A percentile compares a stretch with the other conserved stretches of the same genome.
phyloP scores from a whole-genome alignment of 1,140 invertebrate species.

The Aphis craccivora region DNA sequence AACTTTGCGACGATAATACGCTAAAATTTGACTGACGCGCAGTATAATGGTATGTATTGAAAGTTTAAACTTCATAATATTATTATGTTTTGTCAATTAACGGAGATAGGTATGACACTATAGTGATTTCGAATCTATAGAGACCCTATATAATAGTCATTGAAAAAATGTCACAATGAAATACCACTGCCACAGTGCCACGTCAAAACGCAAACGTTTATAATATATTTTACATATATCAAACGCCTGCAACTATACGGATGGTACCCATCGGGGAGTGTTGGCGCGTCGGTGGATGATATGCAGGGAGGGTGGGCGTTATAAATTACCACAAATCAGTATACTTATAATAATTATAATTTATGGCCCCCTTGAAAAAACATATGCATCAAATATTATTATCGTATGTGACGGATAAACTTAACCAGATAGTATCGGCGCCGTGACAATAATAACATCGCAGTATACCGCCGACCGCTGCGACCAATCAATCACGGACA shows the following conservation, averaged over 20 bases:
- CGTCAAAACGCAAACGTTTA: background rate
- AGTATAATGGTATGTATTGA: background rate
- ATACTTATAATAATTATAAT: constrained; percentile 38
- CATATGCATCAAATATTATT: background rate
- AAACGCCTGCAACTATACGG: background rate
- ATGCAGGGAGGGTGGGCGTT: background rate
- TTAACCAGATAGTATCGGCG: background rate
- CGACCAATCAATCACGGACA: constrained; percentile 46
- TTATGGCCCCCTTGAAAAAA: constrained; percentile 18
- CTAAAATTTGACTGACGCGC: background rate
- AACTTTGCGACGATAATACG: background rate
- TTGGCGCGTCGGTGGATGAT: background rate
- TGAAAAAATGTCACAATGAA: background rate
- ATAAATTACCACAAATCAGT: constrained; percentile 38
- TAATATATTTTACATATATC: background rate
- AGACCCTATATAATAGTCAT: background rate
- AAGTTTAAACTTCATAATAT: background rate
- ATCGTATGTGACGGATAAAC: constrained; percentile 4
- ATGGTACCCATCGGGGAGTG: background rate
- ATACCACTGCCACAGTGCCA: background rate
- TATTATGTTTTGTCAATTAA: too few relatives aligned
- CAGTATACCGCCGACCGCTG: constrained; percentile 9
- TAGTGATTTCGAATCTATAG: background rate
- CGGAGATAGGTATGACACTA: too few relatives aligned
- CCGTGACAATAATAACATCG: constrained; percentile 33